Evolutionary conservation across 2,888 invertebrate species (phyloP).

Genomic region (Agonopterix arenella): DNA sequence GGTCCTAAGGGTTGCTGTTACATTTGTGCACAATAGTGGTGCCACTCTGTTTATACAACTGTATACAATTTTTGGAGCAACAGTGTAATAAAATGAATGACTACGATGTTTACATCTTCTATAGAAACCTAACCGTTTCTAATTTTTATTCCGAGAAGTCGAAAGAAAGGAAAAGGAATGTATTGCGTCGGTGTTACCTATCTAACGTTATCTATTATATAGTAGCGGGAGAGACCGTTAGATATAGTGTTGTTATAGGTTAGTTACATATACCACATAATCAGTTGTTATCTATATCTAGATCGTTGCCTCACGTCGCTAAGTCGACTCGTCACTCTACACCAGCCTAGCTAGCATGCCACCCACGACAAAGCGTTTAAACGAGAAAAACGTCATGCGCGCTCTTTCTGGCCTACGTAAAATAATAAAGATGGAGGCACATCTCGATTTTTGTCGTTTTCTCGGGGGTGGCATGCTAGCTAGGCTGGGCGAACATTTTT

Average conservation of each 20-base stretch:
- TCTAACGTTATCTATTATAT: not conserved
- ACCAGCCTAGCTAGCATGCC: no score
- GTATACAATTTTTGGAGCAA: constrained; percentile 9
- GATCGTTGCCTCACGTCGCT: no score
- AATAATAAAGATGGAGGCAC: no score
- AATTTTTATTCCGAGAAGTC: not conserved
- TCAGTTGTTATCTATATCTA: not conserved
- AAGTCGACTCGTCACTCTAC: no score
- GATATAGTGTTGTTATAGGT: not conserved
- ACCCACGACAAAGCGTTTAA: no score
- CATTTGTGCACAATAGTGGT: constrained; percentile 27
- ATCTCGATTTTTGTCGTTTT: no score
- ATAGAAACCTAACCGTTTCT: constrained; percentile 3
- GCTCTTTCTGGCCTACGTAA: no score
- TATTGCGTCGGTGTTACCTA: no score
- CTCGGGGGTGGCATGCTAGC: no score
- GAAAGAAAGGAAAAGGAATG: not conserved
- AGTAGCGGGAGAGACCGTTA: not conserved
- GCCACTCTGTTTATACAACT: constrained; percentile 19
- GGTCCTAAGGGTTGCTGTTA: constrained; percentile 21
- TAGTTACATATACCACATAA: not conserved
- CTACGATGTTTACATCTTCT: not conserved
- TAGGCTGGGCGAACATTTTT: no score
- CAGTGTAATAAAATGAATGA: not conserved
- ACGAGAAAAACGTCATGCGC: no score